Percentiles rank a stretch among this genome's conserved stretches.
These are phyloP conservation scores for Bellardia pandia DNA, from an alignment of 2,888 invertebrate species.

Conservation along the genomic window DNA sequence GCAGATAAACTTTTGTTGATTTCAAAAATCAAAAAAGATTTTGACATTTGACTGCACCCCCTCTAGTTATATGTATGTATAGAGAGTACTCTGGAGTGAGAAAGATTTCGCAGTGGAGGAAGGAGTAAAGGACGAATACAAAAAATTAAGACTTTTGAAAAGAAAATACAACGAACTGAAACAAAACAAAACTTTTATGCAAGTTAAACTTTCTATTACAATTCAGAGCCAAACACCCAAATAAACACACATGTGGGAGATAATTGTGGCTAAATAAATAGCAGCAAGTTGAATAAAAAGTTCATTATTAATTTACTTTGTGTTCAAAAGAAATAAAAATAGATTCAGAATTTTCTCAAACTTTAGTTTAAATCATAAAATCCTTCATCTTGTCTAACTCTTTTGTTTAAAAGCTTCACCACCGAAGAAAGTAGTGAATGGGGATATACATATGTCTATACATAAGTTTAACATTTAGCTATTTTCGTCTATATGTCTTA, in stretches of 20 bases:
- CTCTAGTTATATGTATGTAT: constrained; percentile 21
- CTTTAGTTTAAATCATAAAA: no score
- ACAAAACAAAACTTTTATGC: constrained; percentile 49
- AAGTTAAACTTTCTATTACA: constrained; percentile 47
- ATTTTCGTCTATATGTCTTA: no score
- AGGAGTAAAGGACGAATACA: not conserved
- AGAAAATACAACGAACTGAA: constrained; percentile 27
- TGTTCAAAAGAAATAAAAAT: not conserved
- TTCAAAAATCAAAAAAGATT: constrained; percentile 63
- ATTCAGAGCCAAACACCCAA: not conserved
- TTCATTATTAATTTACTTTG: not conserved
- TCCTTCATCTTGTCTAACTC: no score
- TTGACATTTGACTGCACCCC: constrained; percentile 67
- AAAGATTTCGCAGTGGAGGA: constrained; percentile 14
- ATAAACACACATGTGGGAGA: constrained; percentile 33
- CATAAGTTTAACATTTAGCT: no score
- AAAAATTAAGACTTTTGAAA: constrained; percentile 40
- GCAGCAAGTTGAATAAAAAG: not conserved
- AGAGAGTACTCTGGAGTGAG: not conserved
- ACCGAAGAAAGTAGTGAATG: no score
- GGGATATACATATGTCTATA: no score
- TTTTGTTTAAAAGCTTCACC: no score
- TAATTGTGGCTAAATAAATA: constrained; percentile 50
- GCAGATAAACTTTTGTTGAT: constrained; percentile 68
- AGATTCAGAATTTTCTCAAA: not conserved